Evolutionary conservation across 2,113 vertebrate species (phyloP), one percentile per base, ranked within the genome.

Genomic region (Campylorhamphus procurvoides): DNA sequence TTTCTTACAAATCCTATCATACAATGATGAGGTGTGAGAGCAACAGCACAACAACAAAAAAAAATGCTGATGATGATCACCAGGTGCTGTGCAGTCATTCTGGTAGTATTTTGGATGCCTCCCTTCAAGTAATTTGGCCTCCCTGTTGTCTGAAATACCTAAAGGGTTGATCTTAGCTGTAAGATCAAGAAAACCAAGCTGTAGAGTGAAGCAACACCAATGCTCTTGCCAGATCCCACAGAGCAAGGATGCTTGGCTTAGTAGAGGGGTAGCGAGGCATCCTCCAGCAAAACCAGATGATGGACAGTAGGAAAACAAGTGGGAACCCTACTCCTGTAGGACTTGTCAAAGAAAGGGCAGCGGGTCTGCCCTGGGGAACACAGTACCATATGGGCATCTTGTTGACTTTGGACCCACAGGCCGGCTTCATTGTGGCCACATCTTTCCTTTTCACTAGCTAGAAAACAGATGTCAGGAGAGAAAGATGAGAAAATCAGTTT

Each of bases 11-110:
- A 76, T 76, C 44, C 47, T 93, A 47, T 78, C 77, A 72, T 47
- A 44, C 24, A 49, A 59, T 68, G 39, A 93, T 83, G 81, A 95
- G 50, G 67, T 83, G 71, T 59, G 72, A 95, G 59, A 77, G 78
- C 66, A 76, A 46, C 6, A 49, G 27, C 1, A 0, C 28, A 74
- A 63, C 1, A 12, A 59, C 56, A 74, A 73, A 84, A 58, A 63
- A 56, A 74, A 73, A 84, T 39, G 58, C 14, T 82, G 69, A 0
- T 91, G 81, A 8, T 91, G 40, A 72, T 94, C 78, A 64, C 58
- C 78, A 87, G 78, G 78, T 91, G 90, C 92, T 68, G 33, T 29
- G 6, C 23, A n/a, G 15, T 87, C 14, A 6, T 75, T 75, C 25
- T 76, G 77, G 33, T 37, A 46, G 44, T 62, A 18, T 64, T 89